Conservation (phyloP, 2,113 vertebrate species). For the Chaetodon trifascialis region DNA sequence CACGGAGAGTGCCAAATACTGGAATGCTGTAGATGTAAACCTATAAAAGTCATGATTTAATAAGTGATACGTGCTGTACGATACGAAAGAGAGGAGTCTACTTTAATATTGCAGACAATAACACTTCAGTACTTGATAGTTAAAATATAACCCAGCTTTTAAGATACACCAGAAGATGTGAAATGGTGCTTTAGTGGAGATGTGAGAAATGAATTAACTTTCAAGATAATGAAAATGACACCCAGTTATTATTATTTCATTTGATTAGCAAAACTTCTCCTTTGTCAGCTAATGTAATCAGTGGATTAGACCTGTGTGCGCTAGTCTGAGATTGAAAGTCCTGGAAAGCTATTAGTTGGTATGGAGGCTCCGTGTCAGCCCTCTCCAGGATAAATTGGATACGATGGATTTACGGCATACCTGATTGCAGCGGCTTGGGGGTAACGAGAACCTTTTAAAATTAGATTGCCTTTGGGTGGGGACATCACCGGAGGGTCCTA, state of each 20-base stretch:
- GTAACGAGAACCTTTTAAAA: constrained; percentile 73
- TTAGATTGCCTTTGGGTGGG: constrained; percentile 68
- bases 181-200: neutral
- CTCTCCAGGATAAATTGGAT: constrained; percentile 69
- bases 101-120: neutral
- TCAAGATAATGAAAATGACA: constrained; percentile 30
- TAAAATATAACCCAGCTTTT: constrained; percentile 8
- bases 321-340: constrained; percentile 16
- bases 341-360: constrained; percentile 43
- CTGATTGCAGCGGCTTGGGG: constrained; percentile 55
- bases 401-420: constrained; percentile 65
- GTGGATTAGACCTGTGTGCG: constrained; percentile 27
- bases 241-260: constrained; percentile 11
- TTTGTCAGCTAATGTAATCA: constrained; percentile 46
- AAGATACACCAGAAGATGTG: neutral
- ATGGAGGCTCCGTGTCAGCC: constrained; percentile 44
- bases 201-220: constrained; percentile 29
- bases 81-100: neutral
- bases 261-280: constrained; percentile 13
- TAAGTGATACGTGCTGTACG: neutral
- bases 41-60: neutral
- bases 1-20: neutral
- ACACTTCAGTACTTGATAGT: neutral
- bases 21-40: neutral
- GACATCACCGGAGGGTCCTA: constrained; percentile 38